Evolutionary conservation across 2,888 invertebrate species (phyloP).

Genomic region (Leptothorax acervorum): DNA sequence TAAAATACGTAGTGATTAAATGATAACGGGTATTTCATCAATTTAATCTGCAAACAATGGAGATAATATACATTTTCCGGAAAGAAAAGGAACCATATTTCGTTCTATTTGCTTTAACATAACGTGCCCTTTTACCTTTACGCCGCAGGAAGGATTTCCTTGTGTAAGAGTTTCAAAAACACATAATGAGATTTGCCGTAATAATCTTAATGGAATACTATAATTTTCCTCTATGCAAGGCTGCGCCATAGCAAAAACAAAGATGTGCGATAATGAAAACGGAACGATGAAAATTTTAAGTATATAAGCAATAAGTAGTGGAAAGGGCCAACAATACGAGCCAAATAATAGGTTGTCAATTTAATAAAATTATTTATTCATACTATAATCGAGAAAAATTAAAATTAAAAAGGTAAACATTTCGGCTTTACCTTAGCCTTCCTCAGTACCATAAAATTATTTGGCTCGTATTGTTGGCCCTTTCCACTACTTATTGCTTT

Average conservation of each 20-base stretch:
- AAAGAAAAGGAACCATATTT: neutral
- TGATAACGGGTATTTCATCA: neutral
- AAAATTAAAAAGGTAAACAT: too few relatives aligned
- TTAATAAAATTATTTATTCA: too few relatives aligned
- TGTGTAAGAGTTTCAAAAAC: neutral
- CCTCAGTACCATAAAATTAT: too few relatives aligned
- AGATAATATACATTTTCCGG: neutral
- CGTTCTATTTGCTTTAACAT: neutral
- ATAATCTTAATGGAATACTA: constrained; percentile 25
- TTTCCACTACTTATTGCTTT: too few relatives aligned
- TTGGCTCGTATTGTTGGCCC: too few relatives aligned
- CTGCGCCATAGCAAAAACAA: neutral
- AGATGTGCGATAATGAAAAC: constrained; percentile 7
- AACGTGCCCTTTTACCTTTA: neutral
- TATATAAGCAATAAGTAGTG: too few relatives aligned
- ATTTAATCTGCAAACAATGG: neutral
- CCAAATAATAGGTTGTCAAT: too few relatives aligned
- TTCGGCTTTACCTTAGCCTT: too few relatives aligned
- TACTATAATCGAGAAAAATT: too few relatives aligned
- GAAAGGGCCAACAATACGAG: too few relatives aligned
- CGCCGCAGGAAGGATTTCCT: neutral
- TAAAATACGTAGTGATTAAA: constrained; percentile 1
- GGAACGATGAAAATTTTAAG: neutral
- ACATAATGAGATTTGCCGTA: constrained; percentile 30
- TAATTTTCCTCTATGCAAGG: neutral